Percentiles rank a stretch among this genome's conserved stretches.
Evolutionary conservation across 2,888 invertebrate species (phyloP).

Genomic region (Tetheella fluctuosa): DNA sequence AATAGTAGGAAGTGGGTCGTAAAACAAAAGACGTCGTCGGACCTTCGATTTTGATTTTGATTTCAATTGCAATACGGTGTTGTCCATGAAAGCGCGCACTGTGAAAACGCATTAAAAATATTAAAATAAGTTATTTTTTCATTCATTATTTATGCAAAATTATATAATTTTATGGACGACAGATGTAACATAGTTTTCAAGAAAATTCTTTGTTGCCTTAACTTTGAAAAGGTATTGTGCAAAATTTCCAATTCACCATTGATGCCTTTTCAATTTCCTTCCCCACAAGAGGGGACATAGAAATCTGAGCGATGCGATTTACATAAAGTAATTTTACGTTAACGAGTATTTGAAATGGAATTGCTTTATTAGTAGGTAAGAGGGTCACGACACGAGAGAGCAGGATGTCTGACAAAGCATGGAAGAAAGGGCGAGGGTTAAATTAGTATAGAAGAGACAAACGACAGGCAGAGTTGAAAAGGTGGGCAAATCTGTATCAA

Average conservation of each 20-base stretch:
- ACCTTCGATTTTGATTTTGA: too few relatives aligned
- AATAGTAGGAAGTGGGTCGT: too few relatives aligned
- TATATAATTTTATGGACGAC: too few relatives aligned
- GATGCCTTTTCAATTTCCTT: slow-evolving; percentile 1
- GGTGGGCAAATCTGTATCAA: too few relatives aligned
- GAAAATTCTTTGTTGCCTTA: not conserved
- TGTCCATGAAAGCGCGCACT: too few relatives aligned
- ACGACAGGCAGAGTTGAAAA: too few relatives aligned
- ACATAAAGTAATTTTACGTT: slow-evolving; percentile 3
- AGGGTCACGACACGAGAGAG: too few relatives aligned
- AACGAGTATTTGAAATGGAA: not conserved
- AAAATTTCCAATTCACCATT: not conserved
- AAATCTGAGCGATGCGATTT: slow-evolving; percentile 1
- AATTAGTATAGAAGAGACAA: not conserved
- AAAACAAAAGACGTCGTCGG: not conserved
- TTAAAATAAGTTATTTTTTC: too few relatives aligned
- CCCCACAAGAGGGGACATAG: not conserved
- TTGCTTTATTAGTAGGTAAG: not conserved
- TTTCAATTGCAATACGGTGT: too few relatives aligned
- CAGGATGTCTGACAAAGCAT: too few relatives aligned
- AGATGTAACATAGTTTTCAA: not conserved
- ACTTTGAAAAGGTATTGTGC: not conserved
- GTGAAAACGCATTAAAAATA: too few relatives aligned
- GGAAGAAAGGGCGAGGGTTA: not conserved
- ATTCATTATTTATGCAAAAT: not conserved